Evolutionary conservation across 2,113 vertebrate species (phyloP), one percentile per base, ranked within the genome.

Genomic region (Xiphophorus maculatus): DNA sequence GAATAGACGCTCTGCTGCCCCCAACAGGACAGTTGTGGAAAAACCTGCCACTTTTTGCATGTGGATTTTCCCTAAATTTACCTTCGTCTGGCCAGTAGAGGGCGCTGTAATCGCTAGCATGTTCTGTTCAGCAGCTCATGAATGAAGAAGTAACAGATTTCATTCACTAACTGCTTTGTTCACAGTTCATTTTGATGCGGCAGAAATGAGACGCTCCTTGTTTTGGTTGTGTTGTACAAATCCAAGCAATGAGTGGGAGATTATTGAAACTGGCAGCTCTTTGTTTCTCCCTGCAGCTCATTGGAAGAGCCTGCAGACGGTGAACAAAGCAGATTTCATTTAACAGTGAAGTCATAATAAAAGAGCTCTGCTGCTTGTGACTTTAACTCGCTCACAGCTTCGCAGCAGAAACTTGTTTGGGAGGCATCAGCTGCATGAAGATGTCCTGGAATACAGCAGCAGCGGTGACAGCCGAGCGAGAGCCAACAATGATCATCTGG

Each of bases 361-460:
- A 48, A 28, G 66, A 76, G 60, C 61, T 9, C 66, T 48, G 37
- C 29, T 69, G 74, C 74, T 54, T 28, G 58, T 32, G 14, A 33
- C 63, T 30, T 28, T 44, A 30, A 68, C 63, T 40, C 10, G 11
- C 35, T 40, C 64, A 27, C 33, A 66, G 64, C 64, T 66, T n/a
- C 64, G 27, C 35, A 9, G 17, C 64, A 66, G 37, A 66, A 35
- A 40, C 4, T 5, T 6, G 33, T 37, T 66, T 12, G 30, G 17
- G 14, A 27, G 51, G 22, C n/a, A 35, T 40, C 64, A 66, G 64
- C 22, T 40, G 35, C 35, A n/a, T 66, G 64, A 14, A 27, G 64
- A 12, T 27, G 12, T 58, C 51, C 25, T 66, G 32, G 25, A 60
- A 51, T 40, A 51, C 10, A 29, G 65, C 3, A 66, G 22, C 66